These are phyloP conservation scores for Pterocles burchelli DNA, from an alignment of 2,113 vertebrate genomes.

Conservation along the genomic window DNA sequence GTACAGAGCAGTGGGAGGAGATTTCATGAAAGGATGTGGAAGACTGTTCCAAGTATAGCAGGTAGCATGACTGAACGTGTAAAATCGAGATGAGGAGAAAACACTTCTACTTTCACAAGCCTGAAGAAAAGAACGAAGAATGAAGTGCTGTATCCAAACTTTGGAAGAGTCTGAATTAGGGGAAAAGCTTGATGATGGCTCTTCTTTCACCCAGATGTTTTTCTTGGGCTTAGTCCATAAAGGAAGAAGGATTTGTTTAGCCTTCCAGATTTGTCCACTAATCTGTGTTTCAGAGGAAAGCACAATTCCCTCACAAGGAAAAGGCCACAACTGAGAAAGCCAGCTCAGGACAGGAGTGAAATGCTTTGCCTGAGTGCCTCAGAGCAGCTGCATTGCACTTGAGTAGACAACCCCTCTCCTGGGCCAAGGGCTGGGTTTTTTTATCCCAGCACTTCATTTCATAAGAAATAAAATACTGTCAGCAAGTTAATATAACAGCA, in stretches of 20 bases:
- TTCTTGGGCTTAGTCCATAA: conserved; percentile 25
- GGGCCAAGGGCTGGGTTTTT: not conserved
- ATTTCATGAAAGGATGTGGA: not conserved
- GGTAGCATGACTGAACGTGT: conserved; percentile 49
- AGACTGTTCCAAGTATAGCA: conserved; percentile 21
- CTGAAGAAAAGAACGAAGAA: conserved; percentile 4
- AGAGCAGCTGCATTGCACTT: not conserved
- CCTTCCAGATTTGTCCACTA: not conserved
- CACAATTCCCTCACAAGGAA: not conserved
- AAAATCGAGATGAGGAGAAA: conserved; percentile 10
- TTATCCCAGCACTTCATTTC: not conserved
- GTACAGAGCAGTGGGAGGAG: conserved; percentile 5
- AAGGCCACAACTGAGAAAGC: not conserved
- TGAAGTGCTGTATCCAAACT: conserved; percentile 2
- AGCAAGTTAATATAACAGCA: not conserved
- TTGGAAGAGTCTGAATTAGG: not conserved
- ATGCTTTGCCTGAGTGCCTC: not conserved
- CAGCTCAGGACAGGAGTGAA: not conserved
- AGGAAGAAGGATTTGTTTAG: not conserved
- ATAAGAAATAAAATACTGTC: not conserved
- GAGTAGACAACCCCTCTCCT: not conserved
- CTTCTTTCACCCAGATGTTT: conserved; percentile 45
- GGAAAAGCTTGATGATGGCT: conserved; percentile 14
- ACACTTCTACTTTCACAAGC: conserved; percentile 51
- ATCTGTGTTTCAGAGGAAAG: not conserved